These are phyloP conservation scores for Meiosimyza decipiens DNA, from an alignment of 2,888 invertebrate species.

Conservation along the genomic window DNA sequence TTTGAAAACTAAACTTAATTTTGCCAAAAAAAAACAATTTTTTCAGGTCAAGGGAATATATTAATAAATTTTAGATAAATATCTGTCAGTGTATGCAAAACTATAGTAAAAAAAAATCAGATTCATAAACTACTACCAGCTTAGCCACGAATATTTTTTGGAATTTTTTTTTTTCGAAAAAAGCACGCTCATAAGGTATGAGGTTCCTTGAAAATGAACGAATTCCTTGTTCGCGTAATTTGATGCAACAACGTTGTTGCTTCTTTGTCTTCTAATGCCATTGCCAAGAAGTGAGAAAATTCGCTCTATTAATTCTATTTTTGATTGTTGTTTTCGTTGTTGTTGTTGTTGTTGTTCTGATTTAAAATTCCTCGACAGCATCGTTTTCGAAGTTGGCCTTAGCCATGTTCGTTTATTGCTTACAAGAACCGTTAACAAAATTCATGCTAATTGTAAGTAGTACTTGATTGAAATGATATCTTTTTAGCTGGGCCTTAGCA, in stretches of 20 bases:
- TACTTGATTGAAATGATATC: conserved; percentile 37
- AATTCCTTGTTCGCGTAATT: conserved; percentile 25
- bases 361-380: conserved; percentile 11
- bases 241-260: not conserved
- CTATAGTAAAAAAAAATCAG: not conserved
- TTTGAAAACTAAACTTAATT: no score
- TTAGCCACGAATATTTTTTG: no score
- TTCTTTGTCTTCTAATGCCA: not conserved
- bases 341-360: conserved; percentile 20
- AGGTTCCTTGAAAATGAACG: not conserved
- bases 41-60: no score
- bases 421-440: conserved; percentile 38
- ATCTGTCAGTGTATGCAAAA: not conserved
- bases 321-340: not conserved
- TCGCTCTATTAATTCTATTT: conserved; percentile 21
- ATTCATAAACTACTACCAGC: not conserved
- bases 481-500: not conserved
- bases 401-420: conserved; percentile 24
- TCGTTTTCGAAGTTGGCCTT: not conserved
- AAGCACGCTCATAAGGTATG: not conserved
- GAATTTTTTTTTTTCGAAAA: not conserved
- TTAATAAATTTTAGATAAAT: no score
- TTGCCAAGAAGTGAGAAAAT: conserved; percentile 32
- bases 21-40: no score
- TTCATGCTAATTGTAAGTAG: conserved; percentile 40